Conservation (phyloP, 1,140 invertebrate species). For the Chymomyza costata region DNA sequence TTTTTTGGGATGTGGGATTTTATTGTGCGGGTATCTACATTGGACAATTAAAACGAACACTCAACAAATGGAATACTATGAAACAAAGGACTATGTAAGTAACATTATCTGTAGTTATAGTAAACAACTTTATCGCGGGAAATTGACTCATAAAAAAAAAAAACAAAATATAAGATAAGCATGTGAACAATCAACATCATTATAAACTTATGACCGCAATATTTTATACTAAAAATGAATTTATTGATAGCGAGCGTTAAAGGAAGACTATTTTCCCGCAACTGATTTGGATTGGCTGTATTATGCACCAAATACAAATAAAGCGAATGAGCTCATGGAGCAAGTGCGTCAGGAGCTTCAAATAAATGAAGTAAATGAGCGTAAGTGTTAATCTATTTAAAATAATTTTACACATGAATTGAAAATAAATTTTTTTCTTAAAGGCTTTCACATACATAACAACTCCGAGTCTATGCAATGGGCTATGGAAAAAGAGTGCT, state of each 20-base stretch:
- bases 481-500: conserved; percentile 53
- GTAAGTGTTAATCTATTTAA: conserved; percentile 39
- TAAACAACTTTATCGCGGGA: too few relatives aligned
- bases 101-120: not conserved
- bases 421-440: conserved; percentile 2
- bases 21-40: conserved; percentile 32
- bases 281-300: conserved; percentile 62
- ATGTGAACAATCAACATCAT: too few relatives aligned
- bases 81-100: conserved; percentile 48
- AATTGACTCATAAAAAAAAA: too few relatives aligned
- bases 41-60: conserved; percentile 19
- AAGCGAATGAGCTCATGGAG: conserved; percentile 62
- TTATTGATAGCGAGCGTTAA: conserved; percentile 20
- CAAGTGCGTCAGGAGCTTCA: conserved; percentile 62
- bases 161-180: too few relatives aligned
- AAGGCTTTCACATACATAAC: conserved; percentile 42
- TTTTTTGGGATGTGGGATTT: not conserved
- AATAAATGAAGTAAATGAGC: conserved; percentile 59
- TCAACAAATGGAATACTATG: conserved; percentile 13
- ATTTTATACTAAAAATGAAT: too few relatives aligned
- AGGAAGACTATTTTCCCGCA: conserved; percentile 35
- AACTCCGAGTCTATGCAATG: conserved; percentile 52
- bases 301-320: conserved; percentile 65
- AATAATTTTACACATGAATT: conserved; percentile 4
- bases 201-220: too few relatives aligned